phyloP scores from a whole-genome alignment of 2,113 vertebrate genomes.

The Tenrec ecaudatus region DNA sequence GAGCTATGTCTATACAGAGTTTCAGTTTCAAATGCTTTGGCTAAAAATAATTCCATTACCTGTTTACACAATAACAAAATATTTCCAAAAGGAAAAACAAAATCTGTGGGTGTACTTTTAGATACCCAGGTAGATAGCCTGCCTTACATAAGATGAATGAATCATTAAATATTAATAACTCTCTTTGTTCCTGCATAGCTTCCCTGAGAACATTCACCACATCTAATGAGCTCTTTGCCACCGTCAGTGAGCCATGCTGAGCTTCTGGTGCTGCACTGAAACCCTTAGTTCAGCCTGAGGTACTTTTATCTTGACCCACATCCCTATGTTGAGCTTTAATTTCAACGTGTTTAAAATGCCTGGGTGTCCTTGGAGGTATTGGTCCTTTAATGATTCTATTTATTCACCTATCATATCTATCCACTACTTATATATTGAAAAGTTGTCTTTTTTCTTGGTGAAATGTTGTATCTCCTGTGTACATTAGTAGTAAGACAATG shows the following conservation, averaged over 20 bases:
- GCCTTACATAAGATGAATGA: constrained; percentile 71
- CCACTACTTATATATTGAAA: background rate
- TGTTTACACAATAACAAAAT: constrained; percentile 55
- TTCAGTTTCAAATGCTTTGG: constrained; percentile 56
- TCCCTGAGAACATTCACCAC: constrained; percentile 67
- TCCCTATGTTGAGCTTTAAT: background rate
- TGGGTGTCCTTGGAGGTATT: background rate
- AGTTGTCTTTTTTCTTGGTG: background rate
- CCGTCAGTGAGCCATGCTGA: constrained; percentile 61
- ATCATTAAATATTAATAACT: constrained; percentile 79
- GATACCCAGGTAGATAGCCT: constrained; percentile 36
- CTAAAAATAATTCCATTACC: constrained; percentile 72
- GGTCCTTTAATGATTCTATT: background rate
- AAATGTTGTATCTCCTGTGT: constrained; percentile 43
- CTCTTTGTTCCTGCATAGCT: constrained; percentile 69
- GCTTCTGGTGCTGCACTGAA: constrained; percentile 43
- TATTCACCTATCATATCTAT: background rate
- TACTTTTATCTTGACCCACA: background rate
- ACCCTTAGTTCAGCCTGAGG: background rate
- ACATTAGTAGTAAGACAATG: background rate
- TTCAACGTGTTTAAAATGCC: too few relatives aligned
- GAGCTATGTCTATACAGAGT: constrained; percentile 39
- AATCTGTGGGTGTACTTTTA: constrained; percentile 60
- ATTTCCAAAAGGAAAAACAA: constrained; percentile 59
- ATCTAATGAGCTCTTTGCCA: constrained; percentile 41